Conservation (phyloP, 2,888 invertebrate genomes). For the Stenurella melanura region DNA sequence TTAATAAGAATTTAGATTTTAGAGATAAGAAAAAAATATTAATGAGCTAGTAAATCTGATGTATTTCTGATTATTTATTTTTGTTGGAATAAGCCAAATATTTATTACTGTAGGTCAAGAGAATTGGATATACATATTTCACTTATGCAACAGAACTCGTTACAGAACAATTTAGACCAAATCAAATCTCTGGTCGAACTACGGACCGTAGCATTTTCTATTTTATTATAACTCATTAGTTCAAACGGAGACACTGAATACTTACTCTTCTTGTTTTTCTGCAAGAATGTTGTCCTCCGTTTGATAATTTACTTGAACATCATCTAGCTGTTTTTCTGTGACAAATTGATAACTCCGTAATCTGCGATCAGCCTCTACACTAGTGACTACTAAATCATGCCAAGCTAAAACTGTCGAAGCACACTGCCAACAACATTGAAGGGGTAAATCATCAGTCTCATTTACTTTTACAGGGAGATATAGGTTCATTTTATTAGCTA, state of each 20-base stretch:
- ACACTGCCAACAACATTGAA: slow-evolving; percentile 80
- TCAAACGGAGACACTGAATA: background rate
- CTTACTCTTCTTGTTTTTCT: slow-evolving; percentile 46
- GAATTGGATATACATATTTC: too few relatives aligned
- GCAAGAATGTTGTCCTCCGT: slow-evolving; percentile 28
- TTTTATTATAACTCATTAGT: background rate
- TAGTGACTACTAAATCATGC: slow-evolving; percentile 78
- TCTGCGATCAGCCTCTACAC: slow-evolving; percentile 76
- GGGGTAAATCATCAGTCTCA: slow-evolving; percentile 76
- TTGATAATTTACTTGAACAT: slow-evolving; percentile 30
- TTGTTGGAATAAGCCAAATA: too few relatives aligned
- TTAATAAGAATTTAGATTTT: too few relatives aligned
- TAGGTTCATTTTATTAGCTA: slow-evolving; percentile 78
- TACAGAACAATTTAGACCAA: too few relatives aligned
- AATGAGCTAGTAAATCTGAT: too few relatives aligned
- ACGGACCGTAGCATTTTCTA: too few relatives aligned
- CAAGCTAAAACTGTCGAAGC: slow-evolving; percentile 79
- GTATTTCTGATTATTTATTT: too few relatives aligned
- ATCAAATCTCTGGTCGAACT: too few relatives aligned
- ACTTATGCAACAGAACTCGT: too few relatives aligned
- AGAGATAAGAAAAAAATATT: too few relatives aligned
- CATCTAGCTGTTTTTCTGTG: slow-evolving; percentile 55
- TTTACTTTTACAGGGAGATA: slow-evolving; percentile 80
- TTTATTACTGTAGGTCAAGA: too few relatives aligned
- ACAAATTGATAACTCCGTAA: slow-evolving; percentile 66